These are phyloP conservation scores for Cerceris ruficornis DNA, from an alignment of 2,888 invertebrate species.

Conservation along the genomic window DNA sequence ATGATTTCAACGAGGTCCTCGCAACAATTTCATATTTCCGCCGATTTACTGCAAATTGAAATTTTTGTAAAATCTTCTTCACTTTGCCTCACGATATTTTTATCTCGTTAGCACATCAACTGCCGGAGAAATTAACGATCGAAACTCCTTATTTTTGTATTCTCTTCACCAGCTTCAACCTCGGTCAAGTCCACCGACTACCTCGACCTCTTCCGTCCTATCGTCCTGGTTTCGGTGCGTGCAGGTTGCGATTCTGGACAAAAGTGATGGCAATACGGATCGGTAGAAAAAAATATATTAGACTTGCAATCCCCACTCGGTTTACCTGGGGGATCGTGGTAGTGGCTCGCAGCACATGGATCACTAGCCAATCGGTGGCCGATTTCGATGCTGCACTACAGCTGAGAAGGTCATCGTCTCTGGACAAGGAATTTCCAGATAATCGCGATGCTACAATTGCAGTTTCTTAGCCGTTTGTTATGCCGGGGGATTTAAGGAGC, in stretches of 20 bases:
- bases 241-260: constrained; percentile 71
- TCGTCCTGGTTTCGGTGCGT: constrained; percentile 45
- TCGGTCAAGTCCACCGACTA: too few species aligned
- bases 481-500: too few species aligned
- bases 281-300: constrained; percentile 72
- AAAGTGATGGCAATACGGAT: constrained; percentile 73
- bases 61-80: too few species aligned
- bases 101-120: too few species aligned
- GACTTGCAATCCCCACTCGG: constrained; percentile 49
- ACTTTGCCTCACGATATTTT: too few species aligned
- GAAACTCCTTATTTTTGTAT: too few species aligned
- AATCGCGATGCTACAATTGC: constrained; percentile 22
- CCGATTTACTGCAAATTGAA: too few species aligned
- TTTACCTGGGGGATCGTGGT: constrained; percentile 52
- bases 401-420: constrained; percentile 9
- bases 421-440: constrained; percentile 17
- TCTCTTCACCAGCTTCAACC: too few species aligned
- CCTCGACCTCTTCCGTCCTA: background rate
- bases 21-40: too few species aligned
- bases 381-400: constrained; percentile 36
- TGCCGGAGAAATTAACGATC: too few species aligned
- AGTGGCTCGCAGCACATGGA: constrained; percentile 71
- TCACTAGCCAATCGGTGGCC: constrained; percentile 64
- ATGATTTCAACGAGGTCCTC: too few species aligned
- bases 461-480: background rate